Percentiles rank a stretch among this genome's conserved stretches.
Evolutionary conservation across 37 sponge, comb jelly and placozoan species (phyloP).

Genomic region (Crambe crambe): DNA sequence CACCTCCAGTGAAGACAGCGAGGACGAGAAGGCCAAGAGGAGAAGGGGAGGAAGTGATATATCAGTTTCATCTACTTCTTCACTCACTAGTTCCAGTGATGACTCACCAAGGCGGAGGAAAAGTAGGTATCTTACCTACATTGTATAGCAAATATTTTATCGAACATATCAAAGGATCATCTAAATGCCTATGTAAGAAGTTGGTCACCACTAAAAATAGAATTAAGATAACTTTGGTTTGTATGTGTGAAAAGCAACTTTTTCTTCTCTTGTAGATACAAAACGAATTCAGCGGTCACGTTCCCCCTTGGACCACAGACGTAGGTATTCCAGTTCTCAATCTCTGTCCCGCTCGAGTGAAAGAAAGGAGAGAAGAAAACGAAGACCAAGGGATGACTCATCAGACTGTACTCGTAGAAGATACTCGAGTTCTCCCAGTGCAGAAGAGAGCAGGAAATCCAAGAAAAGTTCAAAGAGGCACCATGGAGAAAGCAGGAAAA

Average conservation of each 20-base stretch:
- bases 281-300: not conserved
- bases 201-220: too few relatives aligned
- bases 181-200: too few relatives aligned
- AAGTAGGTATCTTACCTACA: too few relatives aligned
- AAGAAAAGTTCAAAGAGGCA: not conserved
- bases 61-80: slow-evolving; percentile 32
- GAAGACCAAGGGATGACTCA: not conserved
- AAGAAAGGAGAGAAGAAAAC: not conserved
- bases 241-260: too few relatives aligned
- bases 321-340: not conserved
- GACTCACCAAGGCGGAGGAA: slow-evolving; percentile 5
- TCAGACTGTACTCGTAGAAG: not conserved
- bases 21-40: not conserved
- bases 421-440: not conserved
- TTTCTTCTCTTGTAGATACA: not conserved
- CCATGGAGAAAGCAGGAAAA: too few relatives aligned
- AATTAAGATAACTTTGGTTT: too few relatives aligned
- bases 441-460: not conserved
- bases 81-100: slow-evolving; percentile 24
- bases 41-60: too few relatives aligned
- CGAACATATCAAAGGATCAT: too few relatives aligned
- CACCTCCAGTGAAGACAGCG: slow-evolving; percentile 85
- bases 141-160: too few relatives aligned
- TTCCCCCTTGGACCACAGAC: not conserved
- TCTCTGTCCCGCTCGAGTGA: not conserved